phyloP scores from a whole-genome alignment of 53 echinoderm and acorn worm genomes.

The Luidia sarsii region DNA sequence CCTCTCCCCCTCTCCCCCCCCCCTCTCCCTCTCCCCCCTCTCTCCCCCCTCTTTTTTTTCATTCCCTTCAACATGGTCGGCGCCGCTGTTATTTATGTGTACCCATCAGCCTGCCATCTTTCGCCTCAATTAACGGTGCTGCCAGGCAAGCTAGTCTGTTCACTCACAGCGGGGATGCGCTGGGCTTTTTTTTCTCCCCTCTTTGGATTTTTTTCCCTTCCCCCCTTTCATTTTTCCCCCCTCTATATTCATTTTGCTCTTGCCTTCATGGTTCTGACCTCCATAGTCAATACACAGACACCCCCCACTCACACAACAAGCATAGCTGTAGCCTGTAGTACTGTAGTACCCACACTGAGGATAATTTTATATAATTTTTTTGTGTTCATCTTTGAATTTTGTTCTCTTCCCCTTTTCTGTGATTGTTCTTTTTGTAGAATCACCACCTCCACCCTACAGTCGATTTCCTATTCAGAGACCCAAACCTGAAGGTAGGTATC shows the following conservation, averaged over 20 bases:
- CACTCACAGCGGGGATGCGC: constrained; percentile 53
- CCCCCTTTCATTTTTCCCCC: not conserved
- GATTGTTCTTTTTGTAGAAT: constrained; percentile 80
- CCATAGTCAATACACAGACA: constrained; percentile 7
- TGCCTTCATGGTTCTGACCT: too few relatives aligned
- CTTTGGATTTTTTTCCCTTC: constrained; percentile 32
- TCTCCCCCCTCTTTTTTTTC: too few relatives aligned
- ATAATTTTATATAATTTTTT: constrained; percentile 15
- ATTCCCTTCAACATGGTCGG: constrained; percentile 85
- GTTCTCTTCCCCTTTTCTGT: constrained; percentile 24
- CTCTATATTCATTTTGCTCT: too few relatives aligned
- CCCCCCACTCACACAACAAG: constrained; percentile 6
- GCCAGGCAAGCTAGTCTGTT: constrained; percentile 65
- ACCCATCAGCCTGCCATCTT: constrained; percentile 75
- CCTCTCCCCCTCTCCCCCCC: too few relatives aligned
- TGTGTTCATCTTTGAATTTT: not conserved
- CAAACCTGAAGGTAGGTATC: constrained; percentile 87
- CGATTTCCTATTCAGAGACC: constrained; percentile 88
- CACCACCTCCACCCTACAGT: constrained; percentile 98
- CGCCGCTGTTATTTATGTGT: constrained; percentile 93
- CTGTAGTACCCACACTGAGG: not conserved
- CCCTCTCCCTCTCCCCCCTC: too few relatives aligned
- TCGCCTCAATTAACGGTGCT: constrained; percentile 82
- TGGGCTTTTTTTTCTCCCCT: constrained; percentile 39
- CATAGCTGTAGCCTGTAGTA: too few relatives aligned